Base-by-base conservation (phyloP, 1,140 invertebrate genomes). In the Samia ricini region DNA sequence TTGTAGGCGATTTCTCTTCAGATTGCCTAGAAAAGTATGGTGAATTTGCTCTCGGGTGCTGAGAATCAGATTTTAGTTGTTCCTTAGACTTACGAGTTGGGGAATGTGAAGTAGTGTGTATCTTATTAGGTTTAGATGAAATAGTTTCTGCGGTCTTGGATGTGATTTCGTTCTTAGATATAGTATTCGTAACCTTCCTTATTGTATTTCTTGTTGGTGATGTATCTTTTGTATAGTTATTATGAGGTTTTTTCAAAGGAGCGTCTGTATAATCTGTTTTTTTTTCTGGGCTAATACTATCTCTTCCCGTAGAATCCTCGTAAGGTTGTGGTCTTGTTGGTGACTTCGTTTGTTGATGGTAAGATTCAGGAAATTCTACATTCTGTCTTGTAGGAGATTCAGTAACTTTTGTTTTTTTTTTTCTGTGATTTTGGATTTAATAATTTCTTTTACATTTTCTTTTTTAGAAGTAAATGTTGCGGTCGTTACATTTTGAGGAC, bases 251-350 rank as follows among this genome's bases (percentile, higher is more conserved):
- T 52, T 19, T 52, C 19, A 19, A 20, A 21, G 0, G 21, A 18
- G 22, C 36, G 8, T 63, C 55, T 52, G 29, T 63, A 26, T 60
- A 56, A 50, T 23, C 29, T 18, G 59, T 58, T 61, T 56, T 50
- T 12, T 19, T 60, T n/a, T 67, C 61, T 26, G 60, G 65, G 29
- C 60, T 67, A 15, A 26, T 4, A 50, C 52, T 60, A 42, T 15
- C 15, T 42, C 33, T 15, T 42, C n/a, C 33, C 8, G 57, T 8
- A 49, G 51, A 56, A 15, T 52, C n/a, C 19, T 48, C 26, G 10
- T 36, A 42, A 12, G 48, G 52, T n/a, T 19, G 6, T 42, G 42
- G 42, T 15, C n/a, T 56, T 10, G 29, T 42, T n/a, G 60, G 52
- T 20, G 54, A 62, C 8, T 15, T 23, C 10, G 50, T 61, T 12